These are phyloP conservation scores for Hipposideros armiger DNA, from an alignment of 2,113 vertebrate species.

Conservation along the genomic window DNA sequence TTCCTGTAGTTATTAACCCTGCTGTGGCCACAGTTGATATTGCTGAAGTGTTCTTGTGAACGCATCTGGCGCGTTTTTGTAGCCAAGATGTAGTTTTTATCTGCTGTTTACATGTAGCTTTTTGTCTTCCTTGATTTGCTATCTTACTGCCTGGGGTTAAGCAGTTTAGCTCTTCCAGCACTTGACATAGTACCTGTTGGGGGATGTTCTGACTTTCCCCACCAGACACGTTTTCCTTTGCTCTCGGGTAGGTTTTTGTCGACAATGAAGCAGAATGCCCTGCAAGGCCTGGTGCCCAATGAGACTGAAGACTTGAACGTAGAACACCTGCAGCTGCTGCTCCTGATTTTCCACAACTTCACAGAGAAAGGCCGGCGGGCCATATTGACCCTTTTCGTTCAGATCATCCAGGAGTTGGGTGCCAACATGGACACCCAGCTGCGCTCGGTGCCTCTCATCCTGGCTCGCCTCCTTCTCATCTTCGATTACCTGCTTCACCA, in stretches of 20 bases:
- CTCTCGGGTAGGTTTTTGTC: constrained; percentile 92
- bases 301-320: constrained; percentile 97
- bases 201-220: neutral
- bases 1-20: neutral
- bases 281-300: constrained; percentile 92
- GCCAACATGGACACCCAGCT: constrained; percentile 92
- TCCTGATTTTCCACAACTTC: constrained; percentile 98
- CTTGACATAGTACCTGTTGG: neutral
- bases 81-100: neutral
- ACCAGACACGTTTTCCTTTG: neutral
- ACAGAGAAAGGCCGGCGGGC: constrained; percentile 93
- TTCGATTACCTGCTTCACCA: constrained; percentile 98
- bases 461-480: constrained; percentile 94
- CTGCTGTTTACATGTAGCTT: neutral
- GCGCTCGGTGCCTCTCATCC: constrained; percentile 92
- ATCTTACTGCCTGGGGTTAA: neutral
- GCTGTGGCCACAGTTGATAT: neutral
- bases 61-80: neutral
- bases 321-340: constrained; percentile 97
- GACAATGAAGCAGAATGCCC: constrained; percentile 95
- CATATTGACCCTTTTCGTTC: constrained; percentile 92
- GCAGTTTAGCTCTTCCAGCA: neutral
- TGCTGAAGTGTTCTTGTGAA: neutral
- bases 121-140: neutral
- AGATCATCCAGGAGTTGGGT: constrained; percentile 94